Conservation (phyloP, 53 echinoderm and acorn worm species). For the Luidia sarsii region DNA sequence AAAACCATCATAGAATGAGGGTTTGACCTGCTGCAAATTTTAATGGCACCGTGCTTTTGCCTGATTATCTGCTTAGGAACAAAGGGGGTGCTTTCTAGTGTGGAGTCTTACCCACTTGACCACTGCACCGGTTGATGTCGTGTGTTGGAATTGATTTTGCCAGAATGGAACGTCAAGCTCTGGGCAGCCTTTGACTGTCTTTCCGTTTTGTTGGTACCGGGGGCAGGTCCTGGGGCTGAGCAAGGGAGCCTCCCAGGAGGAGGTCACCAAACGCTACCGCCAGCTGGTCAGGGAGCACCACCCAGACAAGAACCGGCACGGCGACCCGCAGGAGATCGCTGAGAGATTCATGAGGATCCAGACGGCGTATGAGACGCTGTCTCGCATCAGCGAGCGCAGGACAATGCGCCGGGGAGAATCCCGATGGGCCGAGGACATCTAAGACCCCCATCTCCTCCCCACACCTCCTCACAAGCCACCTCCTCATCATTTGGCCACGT, state of each 20-base stretch:
- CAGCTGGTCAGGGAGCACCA: conserved; percentile 76
- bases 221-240: conserved; percentile 80
- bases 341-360: conserved; percentile 83
- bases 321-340: conserved; percentile 60
- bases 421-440: background rate
- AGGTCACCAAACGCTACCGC: conserved; percentile 85
- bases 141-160: too few relatives aligned
- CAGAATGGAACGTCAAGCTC: too few relatives aligned
- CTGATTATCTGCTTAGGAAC: too few relatives aligned
- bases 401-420: too few relatives aligned
- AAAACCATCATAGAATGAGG: too few relatives aligned
- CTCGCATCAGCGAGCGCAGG: conserved; percentile 68
- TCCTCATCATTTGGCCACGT: background rate
- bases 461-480: background rate
- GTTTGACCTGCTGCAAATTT: too few relatives aligned
- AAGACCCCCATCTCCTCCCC: background rate
- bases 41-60: too few relatives aligned
- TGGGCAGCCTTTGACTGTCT: too few relatives aligned
- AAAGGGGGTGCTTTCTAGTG: too few relatives aligned
- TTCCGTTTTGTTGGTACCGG: too few relatives aligned
- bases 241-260: conserved; percentile 66
- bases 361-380: conserved; percentile 76
- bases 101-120: too few relatives aligned
- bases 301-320: conserved; percentile 77
- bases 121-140: too few relatives aligned